These are phyloP conservation scores for Parelbella ahira DNA, from an alignment of 2,888 invertebrate genomes.

Conservation along the genomic window DNA sequence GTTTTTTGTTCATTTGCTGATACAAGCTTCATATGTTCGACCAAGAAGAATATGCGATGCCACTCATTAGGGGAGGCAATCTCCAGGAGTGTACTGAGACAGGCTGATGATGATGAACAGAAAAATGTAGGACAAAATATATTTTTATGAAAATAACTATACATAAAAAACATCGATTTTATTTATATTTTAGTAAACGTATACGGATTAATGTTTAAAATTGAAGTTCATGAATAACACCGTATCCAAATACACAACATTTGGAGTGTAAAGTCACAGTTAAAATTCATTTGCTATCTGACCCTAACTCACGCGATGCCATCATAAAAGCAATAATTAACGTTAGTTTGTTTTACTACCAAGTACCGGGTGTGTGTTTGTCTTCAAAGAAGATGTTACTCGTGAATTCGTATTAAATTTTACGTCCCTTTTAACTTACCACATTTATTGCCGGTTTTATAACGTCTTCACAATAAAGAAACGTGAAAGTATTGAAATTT, in stretches of 20 bases:
- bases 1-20: no score
- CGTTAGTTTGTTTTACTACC: constrained; percentile 65
- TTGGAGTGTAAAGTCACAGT: constrained; percentile 37
- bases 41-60: no score
- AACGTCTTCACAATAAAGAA: constrained; percentile 23
- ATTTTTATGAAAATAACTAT: no score
- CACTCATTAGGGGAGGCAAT: no score
- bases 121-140: no score
- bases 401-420: constrained; percentile 43
- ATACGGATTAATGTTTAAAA: no score
- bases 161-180: no score
- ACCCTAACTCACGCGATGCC: constrained; percentile 66
- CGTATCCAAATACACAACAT: constrained; percentile 29
- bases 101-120: no score
- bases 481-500: constrained; percentile 20
- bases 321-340: constrained; percentile 73
- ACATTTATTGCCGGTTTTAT: constrained; percentile 26
- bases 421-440: constrained; percentile 40
- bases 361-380: constrained; percentile 54
- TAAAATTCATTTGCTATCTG: constrained; percentile 61
- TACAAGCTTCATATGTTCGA: no score
- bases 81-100: no score
- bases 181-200: no score
- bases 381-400: constrained; percentile 66
- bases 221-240: constrained; percentile 13